Base-by-base conservation (phyloP, 2,113 vertebrate species). In the Myxocyprinus asiaticus region DNA sequence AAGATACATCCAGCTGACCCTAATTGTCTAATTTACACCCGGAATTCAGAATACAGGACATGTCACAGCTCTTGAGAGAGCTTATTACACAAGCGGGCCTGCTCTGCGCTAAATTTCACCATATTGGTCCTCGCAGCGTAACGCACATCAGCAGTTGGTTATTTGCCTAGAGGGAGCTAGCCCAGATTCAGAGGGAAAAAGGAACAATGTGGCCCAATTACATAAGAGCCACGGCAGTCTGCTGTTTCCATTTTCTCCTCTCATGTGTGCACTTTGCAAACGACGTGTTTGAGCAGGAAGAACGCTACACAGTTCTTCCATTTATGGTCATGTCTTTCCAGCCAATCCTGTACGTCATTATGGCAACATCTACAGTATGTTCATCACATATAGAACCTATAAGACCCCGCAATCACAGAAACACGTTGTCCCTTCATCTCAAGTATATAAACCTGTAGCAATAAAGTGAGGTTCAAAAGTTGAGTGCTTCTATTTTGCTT, bases 81-180 rank as follows among this genome's bases (percentile, higher is more conserved):
- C 62, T 12, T 15, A 75, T 79, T 70, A 77, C 67, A 76, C 78
- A 69, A 75, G 82, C 76, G 61, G 47, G 79, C 79, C 83, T 81
- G 4, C 72, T 84, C 80, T 79, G 82, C 50, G 78, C 80, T 48
- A 84, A 82, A 79, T 80, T 81, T 77, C 45, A 73, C 50, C 66
- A 74, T 55, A 44, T 50, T 77, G n/a, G 33, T 77, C 77, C 76
- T 80, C 77, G 59, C 67, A 67, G 82, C 80, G 64, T 59, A 48
- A 81, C 80, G 81, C 82, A 81, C 79, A 85, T 83, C 53, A 85
- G 82, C 67, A 44, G 59, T 85, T 84, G 76, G 83, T 76, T 67
- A 68, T 53, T 64, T 77, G 84, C 89, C 88, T 82, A 64, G 73
- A 86, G 87, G 90, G 82, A 81, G 8, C 81, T 79, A 85, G 85